Conservation (phyloP, 2,797 vertebrate genomes). For the Peromyscus attwateri region DNA sequence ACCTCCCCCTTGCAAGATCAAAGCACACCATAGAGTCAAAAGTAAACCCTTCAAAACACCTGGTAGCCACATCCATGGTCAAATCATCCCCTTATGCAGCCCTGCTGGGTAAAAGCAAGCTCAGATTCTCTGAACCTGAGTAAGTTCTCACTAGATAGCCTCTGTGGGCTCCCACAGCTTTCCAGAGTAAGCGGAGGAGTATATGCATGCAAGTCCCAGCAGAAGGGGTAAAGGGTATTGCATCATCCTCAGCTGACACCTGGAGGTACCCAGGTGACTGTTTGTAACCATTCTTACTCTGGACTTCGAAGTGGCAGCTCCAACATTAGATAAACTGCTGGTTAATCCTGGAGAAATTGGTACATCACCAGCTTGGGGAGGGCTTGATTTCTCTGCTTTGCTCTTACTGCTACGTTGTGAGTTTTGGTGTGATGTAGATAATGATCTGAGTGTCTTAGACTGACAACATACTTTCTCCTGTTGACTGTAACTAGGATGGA, state of each 20-base stretch:
- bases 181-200: neutral
- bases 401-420: neutral
- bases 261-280: neutral
- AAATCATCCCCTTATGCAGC: no score
- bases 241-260: no score
- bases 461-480: neutral
- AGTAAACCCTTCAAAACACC: no score
- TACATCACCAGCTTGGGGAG: no score
- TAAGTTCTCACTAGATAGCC: no score
- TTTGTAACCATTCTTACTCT: neutral
- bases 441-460: neutral
- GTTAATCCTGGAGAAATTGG: neutral
- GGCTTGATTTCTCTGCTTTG: neutral
- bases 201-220: neutral
- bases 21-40: no score
- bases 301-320: neutral
- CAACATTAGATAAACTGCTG: neutral
- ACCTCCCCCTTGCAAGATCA: no score
- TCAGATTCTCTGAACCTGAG: no score
- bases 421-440: neutral
- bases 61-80: no score
- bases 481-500: neutral
- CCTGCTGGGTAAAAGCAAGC: no score
- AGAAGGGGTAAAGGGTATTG: neutral
- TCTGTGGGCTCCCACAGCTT: no score